Conservation (phyloP, 2,113 vertebrate genomes). For the Brachionichthys hirsutus region DNA sequence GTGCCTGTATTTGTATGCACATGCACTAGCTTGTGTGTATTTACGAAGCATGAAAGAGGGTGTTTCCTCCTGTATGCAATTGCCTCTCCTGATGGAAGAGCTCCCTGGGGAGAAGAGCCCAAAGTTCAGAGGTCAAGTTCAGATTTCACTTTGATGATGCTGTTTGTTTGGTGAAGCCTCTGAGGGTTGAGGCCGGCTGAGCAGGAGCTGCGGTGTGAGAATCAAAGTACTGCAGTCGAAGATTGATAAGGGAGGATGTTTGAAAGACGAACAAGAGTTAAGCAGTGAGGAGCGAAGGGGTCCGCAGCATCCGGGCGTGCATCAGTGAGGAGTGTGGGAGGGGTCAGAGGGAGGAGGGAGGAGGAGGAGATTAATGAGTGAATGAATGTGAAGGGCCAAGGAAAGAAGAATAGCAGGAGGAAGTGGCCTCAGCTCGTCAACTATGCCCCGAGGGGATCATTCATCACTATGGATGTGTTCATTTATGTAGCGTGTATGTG, state of each 20-base stretch:
- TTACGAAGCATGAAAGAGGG: constrained; percentile 13
- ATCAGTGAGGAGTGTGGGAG: constrained; percentile 41
- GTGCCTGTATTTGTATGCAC: neutral
- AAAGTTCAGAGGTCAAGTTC: constrained; percentile 67
- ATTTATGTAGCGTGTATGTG: constrained; percentile 19
- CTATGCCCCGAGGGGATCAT: constrained; percentile 64
- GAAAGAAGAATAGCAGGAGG: constrained; percentile 68
- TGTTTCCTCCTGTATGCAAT: constrained; percentile 57
- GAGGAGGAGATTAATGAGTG: constrained; percentile 70
- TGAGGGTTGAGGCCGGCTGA: constrained; percentile 13
- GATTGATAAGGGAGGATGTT: constrained; percentile 60
- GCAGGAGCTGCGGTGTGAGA: constrained; percentile 27
- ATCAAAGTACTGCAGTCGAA: constrained; percentile 50
- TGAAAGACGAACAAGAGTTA: constrained; percentile 52
- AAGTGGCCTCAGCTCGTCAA: constrained; percentile 70
- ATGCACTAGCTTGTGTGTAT: constrained; percentile 6
- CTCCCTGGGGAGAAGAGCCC: constrained; percentile 40
- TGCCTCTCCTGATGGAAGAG: constrained; percentile 53
- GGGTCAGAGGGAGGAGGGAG: constrained; percentile 51
- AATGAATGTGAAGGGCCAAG: constrained; percentile 69
- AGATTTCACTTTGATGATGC: constrained; percentile 70
- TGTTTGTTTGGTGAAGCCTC: constrained; percentile 61
- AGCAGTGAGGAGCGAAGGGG: constrained; percentile 35
- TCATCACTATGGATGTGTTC: constrained; percentile 64
- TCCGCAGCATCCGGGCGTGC: constrained; percentile 24